A percentile compares a stretch with the other conserved stretches of the same genome.
These are phyloP conservation scores for Oncorhynchus kisutch DNA, from an alignment of 2,113 vertebrate genomes.

Conservation along the genomic window DNA sequence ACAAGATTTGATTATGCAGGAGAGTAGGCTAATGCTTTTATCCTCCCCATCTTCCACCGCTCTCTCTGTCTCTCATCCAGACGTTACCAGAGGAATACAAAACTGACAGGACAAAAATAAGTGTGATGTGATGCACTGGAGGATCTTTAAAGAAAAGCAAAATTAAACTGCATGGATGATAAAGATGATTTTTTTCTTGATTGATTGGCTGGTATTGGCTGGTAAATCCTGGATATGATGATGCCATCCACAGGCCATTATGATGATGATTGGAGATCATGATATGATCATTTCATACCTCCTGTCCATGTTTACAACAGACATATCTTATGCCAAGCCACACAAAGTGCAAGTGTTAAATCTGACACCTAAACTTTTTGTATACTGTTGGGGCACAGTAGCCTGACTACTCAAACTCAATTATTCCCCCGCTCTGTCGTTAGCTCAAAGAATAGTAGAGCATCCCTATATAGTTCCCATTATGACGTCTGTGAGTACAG, in stretches of 20 bases:
- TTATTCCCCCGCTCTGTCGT: no score
- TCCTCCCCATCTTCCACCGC: background rate
- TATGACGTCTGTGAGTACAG: no score
- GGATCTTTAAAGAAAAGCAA: no score
- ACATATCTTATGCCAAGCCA: background rate
- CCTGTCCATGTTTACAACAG: background rate
- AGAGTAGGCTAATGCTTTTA: constrained; percentile 31
- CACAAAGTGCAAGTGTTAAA: background rate
- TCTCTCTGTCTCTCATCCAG: constrained; percentile 10
- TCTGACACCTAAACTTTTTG: background rate
- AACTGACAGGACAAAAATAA: background rate
- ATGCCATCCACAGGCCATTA: constrained; percentile 4
- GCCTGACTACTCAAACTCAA: no score
- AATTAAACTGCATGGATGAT: no score
- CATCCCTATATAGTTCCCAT: no score
- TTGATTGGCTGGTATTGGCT: no score
- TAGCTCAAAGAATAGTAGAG: no score
- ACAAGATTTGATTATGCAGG: constrained; percentile 53
- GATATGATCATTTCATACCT: background rate
- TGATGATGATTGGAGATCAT: background rate
- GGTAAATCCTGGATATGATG: background rate
- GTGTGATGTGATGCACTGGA: background rate
- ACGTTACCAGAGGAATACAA: constrained; percentile 4
- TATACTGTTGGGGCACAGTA: no score
- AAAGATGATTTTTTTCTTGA: no score